These are phyloP conservation scores for Mormyrus iriodes DNA, from an alignment of 2,113 vertebrate genomes.

Conservation along the genomic window DNA sequence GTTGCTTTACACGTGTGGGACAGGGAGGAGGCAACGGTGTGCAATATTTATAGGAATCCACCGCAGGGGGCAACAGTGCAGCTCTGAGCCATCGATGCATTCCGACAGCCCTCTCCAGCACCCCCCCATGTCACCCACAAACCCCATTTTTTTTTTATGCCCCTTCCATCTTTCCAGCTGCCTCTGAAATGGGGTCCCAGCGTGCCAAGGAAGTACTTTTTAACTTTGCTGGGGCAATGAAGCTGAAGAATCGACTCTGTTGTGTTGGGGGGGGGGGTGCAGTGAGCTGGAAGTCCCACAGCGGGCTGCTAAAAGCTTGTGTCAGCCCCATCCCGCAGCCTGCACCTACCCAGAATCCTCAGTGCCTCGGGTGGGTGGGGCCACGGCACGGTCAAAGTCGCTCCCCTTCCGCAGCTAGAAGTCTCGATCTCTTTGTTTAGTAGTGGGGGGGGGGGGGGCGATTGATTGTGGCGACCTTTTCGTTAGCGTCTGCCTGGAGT, in stretches of 20 bases:
- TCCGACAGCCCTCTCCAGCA: not conserved
- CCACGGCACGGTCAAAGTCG: not conserved
- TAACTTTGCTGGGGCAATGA: constrained; percentile 35
- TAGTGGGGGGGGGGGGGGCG: not conserved
- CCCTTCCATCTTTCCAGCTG: constrained; percentile 29
- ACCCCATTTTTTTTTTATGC: constrained; percentile 42
- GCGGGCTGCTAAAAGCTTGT: constrained; percentile 46
- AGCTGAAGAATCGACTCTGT: constrained; percentile 44
- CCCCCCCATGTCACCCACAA: not conserved
- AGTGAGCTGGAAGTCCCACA: constrained; percentile 42
- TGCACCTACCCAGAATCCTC: not conserved
- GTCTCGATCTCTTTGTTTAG: not conserved
- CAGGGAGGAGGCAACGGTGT: not conserved
- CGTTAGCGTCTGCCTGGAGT: not conserved
- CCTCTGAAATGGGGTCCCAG: constrained; percentile 19
- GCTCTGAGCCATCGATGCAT: not conserved
- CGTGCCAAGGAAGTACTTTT: constrained; percentile 19
- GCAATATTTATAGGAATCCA: not conserved
- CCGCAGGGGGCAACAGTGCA: not conserved
- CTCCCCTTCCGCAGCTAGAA: not conserved
- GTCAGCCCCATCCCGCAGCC: constrained; percentile 3
- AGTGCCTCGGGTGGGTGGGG: not conserved
- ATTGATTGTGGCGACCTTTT: not conserved
- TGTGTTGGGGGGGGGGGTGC: constrained; percentile 24
- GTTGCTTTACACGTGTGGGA: not conserved